Conservation (phyloP, 2,888 invertebrate genomes). For the Gastrophysa polygoni region DNA sequence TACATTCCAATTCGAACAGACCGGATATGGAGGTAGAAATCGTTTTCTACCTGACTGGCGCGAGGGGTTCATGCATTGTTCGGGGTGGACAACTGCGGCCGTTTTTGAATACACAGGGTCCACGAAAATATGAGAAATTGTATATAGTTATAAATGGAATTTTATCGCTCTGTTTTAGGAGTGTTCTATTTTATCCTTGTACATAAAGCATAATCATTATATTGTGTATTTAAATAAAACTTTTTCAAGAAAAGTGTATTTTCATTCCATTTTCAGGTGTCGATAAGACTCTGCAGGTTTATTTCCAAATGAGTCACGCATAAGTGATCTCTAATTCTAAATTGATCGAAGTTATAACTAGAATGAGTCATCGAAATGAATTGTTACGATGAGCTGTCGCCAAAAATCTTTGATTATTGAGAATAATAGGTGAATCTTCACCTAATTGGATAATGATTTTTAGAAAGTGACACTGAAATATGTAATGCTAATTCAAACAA, state of each 20-base stretch:
- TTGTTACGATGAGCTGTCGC: too few species aligned
- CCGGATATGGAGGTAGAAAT: constrained; percentile 37
- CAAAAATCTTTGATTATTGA: too few species aligned
- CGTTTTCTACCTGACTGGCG: constrained; percentile 30
- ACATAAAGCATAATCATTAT: constrained; percentile 50
- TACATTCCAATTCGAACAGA: constrained; percentile 44
- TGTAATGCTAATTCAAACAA: too few species aligned
- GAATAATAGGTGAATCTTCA: too few species aligned
- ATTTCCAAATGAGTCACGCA: too few species aligned
- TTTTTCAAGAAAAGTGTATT: constrained; percentile 46
- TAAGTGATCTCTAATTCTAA: too few species aligned
- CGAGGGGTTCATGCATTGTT: constrained; percentile 15
- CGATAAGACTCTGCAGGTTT: too few species aligned
- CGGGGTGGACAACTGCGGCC: not conserved
- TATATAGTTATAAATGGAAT: constrained; percentile 39
- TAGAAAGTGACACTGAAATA: too few species aligned
- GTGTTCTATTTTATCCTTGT: constrained; percentile 53
- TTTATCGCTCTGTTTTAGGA: constrained; percentile 53
- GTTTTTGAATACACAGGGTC: constrained; percentile 37
- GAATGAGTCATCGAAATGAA: too few species aligned
- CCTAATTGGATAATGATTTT: too few species aligned
- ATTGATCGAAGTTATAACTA: too few species aligned
- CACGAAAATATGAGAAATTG: constrained; percentile 28
- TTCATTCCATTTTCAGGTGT: constrained; percentile 13
- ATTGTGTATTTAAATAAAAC: constrained; percentile 53